These are phyloP conservation scores for Andrena marginata DNA, from an alignment of 2,888 invertebrate genomes.

Conservation along the genomic window DNA sequence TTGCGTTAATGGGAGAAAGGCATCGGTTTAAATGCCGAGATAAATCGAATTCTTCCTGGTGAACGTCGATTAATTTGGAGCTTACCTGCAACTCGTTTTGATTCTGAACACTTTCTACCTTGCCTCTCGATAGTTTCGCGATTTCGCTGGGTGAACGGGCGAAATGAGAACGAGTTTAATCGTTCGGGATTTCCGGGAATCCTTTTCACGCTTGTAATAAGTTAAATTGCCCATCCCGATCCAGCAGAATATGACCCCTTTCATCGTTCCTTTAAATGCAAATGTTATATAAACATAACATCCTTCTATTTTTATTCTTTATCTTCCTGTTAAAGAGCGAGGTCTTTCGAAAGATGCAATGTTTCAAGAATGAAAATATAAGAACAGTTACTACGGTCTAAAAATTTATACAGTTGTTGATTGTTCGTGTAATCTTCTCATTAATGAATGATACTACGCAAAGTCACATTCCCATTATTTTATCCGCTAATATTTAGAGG, in stretches of 20 bases:
- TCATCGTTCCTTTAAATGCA: neutral
- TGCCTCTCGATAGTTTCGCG: neutral
- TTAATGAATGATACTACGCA: no score
- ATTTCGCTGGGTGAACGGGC: neutral
- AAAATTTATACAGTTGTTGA: no score
- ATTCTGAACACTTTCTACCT: conserved; percentile 9
- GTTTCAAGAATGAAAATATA: no score
- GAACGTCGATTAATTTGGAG: conserved; percentile 48
- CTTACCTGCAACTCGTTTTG: neutral
- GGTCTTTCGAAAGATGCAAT: no score
- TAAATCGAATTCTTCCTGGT: conserved; percentile 56
- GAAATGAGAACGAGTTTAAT: neutral
- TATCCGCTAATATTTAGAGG: no score
- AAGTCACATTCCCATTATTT: no score
- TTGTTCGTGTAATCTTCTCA: no score
- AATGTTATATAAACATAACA: no score
- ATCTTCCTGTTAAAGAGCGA: no score
- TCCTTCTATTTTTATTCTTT: no score
- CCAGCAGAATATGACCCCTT: neutral
- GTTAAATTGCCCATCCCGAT: neutral
- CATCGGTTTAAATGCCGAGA: conserved; percentile 27
- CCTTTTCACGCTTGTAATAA: neutral
- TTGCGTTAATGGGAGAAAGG: conserved; percentile 44
- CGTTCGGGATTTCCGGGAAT: neutral
- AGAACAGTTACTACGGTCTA: no score